A percentile compares a stretch with the other conserved stretches of the same genome.
Evolutionary conservation across 2,888 invertebrate genomes (phyloP).

Genomic region (Zaprionus obscuricornis): DNA sequence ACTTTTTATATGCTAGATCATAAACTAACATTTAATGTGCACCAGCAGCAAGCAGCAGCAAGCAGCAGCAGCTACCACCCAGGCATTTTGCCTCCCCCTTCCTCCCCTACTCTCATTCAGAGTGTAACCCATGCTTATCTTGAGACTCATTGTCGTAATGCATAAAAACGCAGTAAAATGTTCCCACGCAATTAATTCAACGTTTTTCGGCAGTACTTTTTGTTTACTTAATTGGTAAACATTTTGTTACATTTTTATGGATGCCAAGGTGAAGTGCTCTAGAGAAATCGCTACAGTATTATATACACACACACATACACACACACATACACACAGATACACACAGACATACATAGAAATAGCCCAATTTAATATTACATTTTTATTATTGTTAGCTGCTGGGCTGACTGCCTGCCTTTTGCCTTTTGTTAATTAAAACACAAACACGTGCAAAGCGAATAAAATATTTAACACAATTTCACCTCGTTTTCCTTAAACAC

Average conservation of each 20-base stretch:
- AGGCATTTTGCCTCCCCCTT: background rate
- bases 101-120: background rate
- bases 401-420: slow-evolving; percentile 17
- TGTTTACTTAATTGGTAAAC: slow-evolving; percentile 79
- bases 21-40: slow-evolving; percentile 65
- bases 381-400: slow-evolving; percentile 77
- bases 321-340: slow-evolving; percentile 24
- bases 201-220: slow-evolving; percentile 58
- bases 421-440: slow-evolving; percentile 77
- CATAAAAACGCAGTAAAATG: slow-evolving; percentile 75
- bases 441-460: slow-evolving; percentile 76
- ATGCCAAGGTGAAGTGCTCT: slow-evolving; percentile 64
- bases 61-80: slow-evolving; percentile 22
- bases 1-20: slow-evolving; percentile 52
- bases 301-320: slow-evolving; percentile 25
- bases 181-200: slow-evolving; percentile 78
- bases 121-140: slow-evolving; percentile 13
- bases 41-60: slow-evolving; percentile 34
- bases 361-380: slow-evolving; percentile 63
- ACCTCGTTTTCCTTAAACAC: no score
- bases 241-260: slow-evolving; percentile 77
- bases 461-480: slow-evolving; percentile 62
- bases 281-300: slow-evolving; percentile 30
- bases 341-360: slow-evolving; percentile 19
- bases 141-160: slow-evolving; percentile 59